Conservation (phyloP, 2,797 vertebrate species). For the Pyrocephalus nanus region DNA sequence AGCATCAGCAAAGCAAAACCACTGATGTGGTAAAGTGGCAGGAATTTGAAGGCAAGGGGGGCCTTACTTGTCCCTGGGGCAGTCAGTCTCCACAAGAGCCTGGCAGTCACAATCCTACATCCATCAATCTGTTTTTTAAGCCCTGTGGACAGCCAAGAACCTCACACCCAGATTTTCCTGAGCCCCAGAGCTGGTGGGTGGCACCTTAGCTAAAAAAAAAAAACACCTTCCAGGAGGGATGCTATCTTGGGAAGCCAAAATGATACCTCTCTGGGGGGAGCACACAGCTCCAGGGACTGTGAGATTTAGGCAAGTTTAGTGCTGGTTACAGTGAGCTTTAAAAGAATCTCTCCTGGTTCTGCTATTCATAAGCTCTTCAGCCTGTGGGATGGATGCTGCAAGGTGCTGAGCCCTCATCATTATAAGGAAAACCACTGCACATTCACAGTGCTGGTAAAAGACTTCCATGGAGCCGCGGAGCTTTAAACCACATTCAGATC, state of each 20-base stretch:
- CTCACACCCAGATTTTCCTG: not conserved
- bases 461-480: not conserved
- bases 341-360: not conserved
- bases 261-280: not conserved
- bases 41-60: accelerated
- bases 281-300: not conserved
- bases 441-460: not conserved
- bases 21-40: not conserved
- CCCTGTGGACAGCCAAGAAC: not conserved
- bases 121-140: not conserved
- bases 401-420: not conserved
- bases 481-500: not conserved
- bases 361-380: not conserved
- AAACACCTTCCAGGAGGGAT: not conserved
- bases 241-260: not conserved
- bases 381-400: not conserved
- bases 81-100: not conserved
- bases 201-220: not conserved
- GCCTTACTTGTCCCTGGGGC: not conserved
- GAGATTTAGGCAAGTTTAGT: not conserved
- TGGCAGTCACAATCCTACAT: accelerated
- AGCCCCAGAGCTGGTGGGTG: not conserved
- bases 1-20: not conserved
- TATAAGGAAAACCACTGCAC: not conserved
- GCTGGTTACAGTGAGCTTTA: not conserved